Percentiles rank a stretch among this genome's conserved stretches.
phyloP scores from a whole-genome alignment of 2,113 vertebrate species.

The Siphamia tubifer region DNA sequence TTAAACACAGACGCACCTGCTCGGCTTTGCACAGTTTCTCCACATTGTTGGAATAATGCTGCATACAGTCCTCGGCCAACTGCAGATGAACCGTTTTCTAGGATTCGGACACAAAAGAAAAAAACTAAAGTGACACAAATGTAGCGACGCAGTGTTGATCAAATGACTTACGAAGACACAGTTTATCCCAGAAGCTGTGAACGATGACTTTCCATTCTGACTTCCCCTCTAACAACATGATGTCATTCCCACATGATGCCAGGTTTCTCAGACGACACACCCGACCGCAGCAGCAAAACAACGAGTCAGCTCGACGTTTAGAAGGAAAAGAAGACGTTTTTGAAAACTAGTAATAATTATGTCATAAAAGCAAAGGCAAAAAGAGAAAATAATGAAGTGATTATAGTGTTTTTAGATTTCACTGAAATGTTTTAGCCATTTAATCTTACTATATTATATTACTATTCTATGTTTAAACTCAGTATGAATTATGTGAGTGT shows the following conservation, averaged over 20 bases:
- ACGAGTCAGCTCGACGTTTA: neutral
- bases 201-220: neutral
- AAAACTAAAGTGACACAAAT: neutral
- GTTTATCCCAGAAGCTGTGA: neutral
- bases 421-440: too few species aligned
- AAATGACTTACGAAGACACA: neutral
- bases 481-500: too few species aligned
- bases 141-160: neutral
- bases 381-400: too few species aligned
- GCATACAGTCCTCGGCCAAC: conserved; percentile 96
- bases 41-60: conserved; percentile 83
- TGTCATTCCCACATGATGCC: neutral
- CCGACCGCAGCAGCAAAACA: neutral
- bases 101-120: conserved; percentile 44
- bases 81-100: conserved; percentile 93
- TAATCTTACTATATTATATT: too few species aligned
- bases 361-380: too few species aligned
- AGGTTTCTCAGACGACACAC: conserved; percentile 8
- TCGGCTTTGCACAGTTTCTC: conserved; percentile 97
- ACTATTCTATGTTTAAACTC: too few species aligned
- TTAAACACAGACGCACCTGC: conserved; percentile 81
- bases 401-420: too few species aligned
- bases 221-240: neutral
- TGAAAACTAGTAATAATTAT: too few species aligned
- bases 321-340: neutral